Base-by-base conservation (phyloP, 2,888 invertebrate genomes). In the Drosophila aldrichi region DNA sequence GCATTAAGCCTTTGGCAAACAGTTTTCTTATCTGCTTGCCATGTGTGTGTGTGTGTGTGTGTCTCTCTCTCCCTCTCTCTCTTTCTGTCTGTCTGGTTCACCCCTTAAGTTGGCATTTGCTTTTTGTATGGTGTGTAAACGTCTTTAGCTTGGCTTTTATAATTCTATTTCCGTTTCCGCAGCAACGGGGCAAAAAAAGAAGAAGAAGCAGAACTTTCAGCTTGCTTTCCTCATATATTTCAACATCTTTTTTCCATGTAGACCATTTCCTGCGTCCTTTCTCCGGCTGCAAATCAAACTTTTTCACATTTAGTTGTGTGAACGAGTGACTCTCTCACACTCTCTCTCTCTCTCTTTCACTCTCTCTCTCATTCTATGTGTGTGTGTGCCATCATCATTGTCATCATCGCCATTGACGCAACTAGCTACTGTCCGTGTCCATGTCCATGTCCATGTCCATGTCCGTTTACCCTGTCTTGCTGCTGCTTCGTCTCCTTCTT, bases 151-250 rank as follows among this genome's bases (percentile, higher is more conserved):
- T 85, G 79, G 84, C 84, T 84, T 90, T 91, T 90, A 90, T 90
- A 91, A 91, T 90, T 89, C 88, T 82, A 90, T 91, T 91, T 91
- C 90, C 90, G 90, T 90, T 91, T 91, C 91, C 91, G 88, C 52
- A 77, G 58, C 54, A 79, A 51, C 57, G 55, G 57, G 51, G 62
- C 25, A 68, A 54, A 44, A 55, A 65, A 72, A 58, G 7, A 69
- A 25, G 1, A 25, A 25, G 6, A 25, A 25, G 25, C n/a, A 25
- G 6, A 4, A 25, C 73, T 70, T 74, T 74, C 62, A 54, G 54
- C 71, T 72, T 72, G 61, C 57, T 51, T 64, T 64, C 69, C 70
- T 78, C 72, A 70, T 74, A 67, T 74, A 70, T 81, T 63, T 82
- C 67, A 69, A 77, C 78, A 81, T 72, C 70, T 75, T 80, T 80